Percentiles rank a stretch among this genome's conserved stretches.
Evolutionary conservation across 2,888 invertebrate species (phyloP).

Genomic region (Cephus sareptanus): DNA sequence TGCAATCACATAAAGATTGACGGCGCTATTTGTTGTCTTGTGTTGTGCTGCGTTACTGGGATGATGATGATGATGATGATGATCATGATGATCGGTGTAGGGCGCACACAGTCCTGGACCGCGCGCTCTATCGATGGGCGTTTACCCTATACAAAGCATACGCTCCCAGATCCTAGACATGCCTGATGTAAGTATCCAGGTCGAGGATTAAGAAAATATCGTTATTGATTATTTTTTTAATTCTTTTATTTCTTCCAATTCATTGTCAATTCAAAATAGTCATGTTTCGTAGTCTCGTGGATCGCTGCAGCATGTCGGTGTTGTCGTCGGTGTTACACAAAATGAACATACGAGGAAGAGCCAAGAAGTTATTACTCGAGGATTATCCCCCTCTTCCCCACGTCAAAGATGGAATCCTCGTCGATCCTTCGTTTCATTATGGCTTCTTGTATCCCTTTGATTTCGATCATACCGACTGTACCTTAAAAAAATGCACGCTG

Average conservation of each 20-base stretch:
- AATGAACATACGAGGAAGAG: no score
- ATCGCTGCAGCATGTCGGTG: slow-evolving; percentile 53
- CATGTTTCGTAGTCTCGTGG: slow-evolving; percentile 28
- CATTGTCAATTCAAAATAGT: slow-evolving; percentile 1
- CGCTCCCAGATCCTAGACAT: slow-evolving; percentile 88
- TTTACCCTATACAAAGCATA: slow-evolving; percentile 89
- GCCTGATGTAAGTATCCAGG: slow-evolving; percentile 84
- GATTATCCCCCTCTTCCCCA: fast-evolving
- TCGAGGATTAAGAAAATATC: slow-evolving; percentile 11
- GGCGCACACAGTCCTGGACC: slow-evolving; percentile 94
- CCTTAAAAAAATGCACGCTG: no score
- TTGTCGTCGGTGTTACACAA: slow-evolving; percentile 25
- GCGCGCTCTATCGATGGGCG: slow-evolving; percentile 89
- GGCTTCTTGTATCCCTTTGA: no score
- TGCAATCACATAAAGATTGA: slow-evolving; percentile 41
- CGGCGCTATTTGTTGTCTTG: slow-evolving; percentile 68
- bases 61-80: slow-evolving; percentile 52
- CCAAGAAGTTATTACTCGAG: no score
- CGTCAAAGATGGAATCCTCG: no score
- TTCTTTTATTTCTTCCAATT: background rate
- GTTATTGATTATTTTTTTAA: background rate
- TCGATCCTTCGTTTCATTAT: no score
- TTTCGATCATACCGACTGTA: no score
- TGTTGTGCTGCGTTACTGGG: slow-evolving; percentile 71
- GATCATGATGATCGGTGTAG: slow-evolving; percentile 74